Conservation (phyloP, 1,140 invertebrate genomes). For the Coboldia fuscipes region DNA sequence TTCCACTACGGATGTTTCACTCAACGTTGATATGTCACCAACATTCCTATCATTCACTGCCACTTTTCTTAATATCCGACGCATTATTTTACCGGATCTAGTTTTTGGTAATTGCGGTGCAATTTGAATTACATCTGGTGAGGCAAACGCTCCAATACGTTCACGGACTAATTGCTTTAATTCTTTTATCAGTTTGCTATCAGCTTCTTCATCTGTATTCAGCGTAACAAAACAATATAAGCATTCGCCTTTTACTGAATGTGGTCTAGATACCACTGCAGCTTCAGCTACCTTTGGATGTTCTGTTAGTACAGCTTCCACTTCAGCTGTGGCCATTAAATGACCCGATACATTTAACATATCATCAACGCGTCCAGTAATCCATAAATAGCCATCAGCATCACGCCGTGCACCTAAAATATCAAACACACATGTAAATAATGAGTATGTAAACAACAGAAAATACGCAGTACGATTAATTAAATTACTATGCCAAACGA, state of each 20-base stretch:
- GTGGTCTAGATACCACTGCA: slow-evolving; percentile 84
- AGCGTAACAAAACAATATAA: slow-evolving; percentile 91
- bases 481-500: not conserved
- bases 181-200: slow-evolving; percentile 44
- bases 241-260: slow-evolving; percentile 87
- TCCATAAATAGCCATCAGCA: slow-evolving; percentile 87
- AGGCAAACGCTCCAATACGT: slow-evolving; percentile 89
- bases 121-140: slow-evolving; percentile 83
- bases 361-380: slow-evolving; percentile 92
- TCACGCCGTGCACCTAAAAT: slow-evolving; percentile 65
- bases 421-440: too few relatives aligned
- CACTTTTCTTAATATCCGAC: slow-evolving; percentile 81
- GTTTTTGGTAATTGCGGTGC: slow-evolving; percentile 90
- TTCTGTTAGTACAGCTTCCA: slow-evolving; percentile 76
- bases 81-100: slow-evolving; percentile 95
- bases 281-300: slow-evolving; percentile 72
- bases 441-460: not conserved
- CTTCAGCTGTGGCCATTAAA: slow-evolving; percentile 89
- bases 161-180: slow-evolving; percentile 68
- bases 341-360: slow-evolving; percentile 97
- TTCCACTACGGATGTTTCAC: slow-evolving; percentile 69
- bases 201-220: slow-evolving; percentile 48
- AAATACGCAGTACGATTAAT: not conserved
- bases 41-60: slow-evolving; percentile 71
- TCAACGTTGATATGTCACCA: slow-evolving; percentile 82